Conservation (phyloP, 2,888 invertebrate genomes). For the Noctua janthina region DNA sequence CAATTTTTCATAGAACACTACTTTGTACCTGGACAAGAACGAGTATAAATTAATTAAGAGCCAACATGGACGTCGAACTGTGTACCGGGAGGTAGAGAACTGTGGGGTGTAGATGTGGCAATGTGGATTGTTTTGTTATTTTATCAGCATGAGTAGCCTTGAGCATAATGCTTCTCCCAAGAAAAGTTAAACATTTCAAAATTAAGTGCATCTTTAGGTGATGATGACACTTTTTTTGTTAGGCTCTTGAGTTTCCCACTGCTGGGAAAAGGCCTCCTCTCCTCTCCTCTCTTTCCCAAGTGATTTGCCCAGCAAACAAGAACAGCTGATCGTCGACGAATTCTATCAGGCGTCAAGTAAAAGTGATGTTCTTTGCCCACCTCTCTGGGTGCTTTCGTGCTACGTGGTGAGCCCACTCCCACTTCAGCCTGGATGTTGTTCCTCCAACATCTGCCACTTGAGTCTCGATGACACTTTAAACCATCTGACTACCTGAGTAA, state of each 20-base stretch:
- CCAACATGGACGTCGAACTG: conserved; percentile 73
- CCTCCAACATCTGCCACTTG: background rate
- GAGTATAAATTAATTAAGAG: conserved; percentile 79
- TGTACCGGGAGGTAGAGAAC: conserved; percentile 3
- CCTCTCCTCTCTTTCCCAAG: background rate
- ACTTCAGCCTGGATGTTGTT: background rate
- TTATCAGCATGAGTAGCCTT: background rate
- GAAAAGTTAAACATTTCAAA: background rate
- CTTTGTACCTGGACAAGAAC: conserved; percentile 70
- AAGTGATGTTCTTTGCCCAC: background rate
- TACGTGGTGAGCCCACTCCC: background rate
- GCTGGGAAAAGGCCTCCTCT: background rate
- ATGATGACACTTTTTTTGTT: background rate
- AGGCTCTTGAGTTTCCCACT: background rate
- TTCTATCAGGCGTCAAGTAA: background rate
- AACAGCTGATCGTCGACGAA: background rate
- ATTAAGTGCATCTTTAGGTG: background rate
- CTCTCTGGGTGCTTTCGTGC: background rate
- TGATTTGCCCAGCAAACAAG: background rate
- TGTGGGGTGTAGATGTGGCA: conserved; percentile 31
- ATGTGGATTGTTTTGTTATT: background rate
- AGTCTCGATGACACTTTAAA: background rate
- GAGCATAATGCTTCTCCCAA: background rate
- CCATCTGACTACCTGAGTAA: background rate
- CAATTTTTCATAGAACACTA: conserved; percentile 69